phyloP scores from a whole-genome alignment of 2,113 vertebrate genomes.

The Archilochus colubris region DNA sequence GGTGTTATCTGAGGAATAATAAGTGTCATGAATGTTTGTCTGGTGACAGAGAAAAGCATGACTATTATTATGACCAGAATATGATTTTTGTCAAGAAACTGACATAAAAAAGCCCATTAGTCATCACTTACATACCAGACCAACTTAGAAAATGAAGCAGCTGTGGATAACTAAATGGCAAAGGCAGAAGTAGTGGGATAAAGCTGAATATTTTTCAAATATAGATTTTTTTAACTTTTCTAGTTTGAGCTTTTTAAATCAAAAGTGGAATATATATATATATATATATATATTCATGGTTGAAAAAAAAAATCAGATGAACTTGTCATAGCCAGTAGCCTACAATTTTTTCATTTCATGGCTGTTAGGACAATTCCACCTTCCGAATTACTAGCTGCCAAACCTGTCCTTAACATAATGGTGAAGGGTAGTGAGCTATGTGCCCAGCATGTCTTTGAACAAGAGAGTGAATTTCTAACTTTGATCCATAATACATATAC shows the following conservation, averaged over 20 bases:
- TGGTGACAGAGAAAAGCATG: not conserved
- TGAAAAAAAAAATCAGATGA: not conserved
- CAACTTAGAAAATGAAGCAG: not conserved
- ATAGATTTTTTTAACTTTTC: not conserved
- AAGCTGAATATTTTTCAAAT: not conserved
- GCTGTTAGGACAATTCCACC: not conserved
- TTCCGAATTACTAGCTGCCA: not conserved
- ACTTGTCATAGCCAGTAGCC: not conserved
- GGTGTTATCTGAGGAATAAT: not conserved
- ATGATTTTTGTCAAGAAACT: not conserved
- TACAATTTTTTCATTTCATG: conserved; percentile 32
- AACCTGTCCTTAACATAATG: not conserved
- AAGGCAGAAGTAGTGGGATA: not conserved
- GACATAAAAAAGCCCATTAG: not conserved
- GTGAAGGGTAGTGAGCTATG: not conserved
- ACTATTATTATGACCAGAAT: not conserved
- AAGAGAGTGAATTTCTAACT: not conserved
- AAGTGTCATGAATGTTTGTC: not conserved
- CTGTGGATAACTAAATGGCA: not conserved
- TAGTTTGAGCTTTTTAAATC: not conserved
- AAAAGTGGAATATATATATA: not conserved
- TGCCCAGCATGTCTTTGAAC: not conserved
- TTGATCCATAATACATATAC: not conserved
- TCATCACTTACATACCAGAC: not conserved
- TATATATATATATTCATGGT: not conserved